phyloP scores from a whole-genome alignment of 2,888 invertebrate species.

The Abrostola triplasia region DNA sequence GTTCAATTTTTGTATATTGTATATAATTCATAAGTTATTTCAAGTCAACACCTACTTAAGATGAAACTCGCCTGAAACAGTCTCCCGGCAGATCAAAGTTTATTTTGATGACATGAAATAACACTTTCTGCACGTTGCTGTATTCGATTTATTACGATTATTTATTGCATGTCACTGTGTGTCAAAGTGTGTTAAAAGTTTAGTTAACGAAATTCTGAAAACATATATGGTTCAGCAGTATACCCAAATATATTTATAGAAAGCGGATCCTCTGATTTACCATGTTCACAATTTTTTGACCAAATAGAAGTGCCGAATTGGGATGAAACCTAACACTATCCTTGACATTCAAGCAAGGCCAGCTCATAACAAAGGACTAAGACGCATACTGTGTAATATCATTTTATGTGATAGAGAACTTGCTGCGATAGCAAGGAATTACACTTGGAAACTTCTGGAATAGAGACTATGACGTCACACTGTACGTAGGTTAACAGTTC shows the following conservation, averaged over 20 bases:
- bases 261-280: not conserved
- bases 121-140: too few relatives aligned
- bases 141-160: too few relatives aligned
- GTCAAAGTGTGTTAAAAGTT: too few relatives aligned
- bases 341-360: slow-evolving; percentile 83
- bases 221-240: too few relatives aligned
- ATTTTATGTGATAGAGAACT: slow-evolving; percentile 60
- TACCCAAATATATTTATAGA: too few relatives aligned
- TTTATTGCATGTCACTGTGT: too few relatives aligned
- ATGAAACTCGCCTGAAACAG: too few relatives aligned
- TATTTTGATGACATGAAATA: too few relatives aligned
- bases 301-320: slow-evolving; percentile 29
- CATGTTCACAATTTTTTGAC: not conserved
- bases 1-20: too few relatives aligned
- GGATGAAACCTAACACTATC: slow-evolving; percentile 60
- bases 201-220: not conserved
- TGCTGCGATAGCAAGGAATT: slow-evolving; percentile 41
- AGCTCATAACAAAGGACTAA: slow-evolving; percentile 66
- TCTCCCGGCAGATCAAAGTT: too few relatives aligned
- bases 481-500: not conserved
- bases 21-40: too few relatives aligned
- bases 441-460: slow-evolving; percentile 32
- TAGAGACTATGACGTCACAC: slow-evolving; percentile 18
- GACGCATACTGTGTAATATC: slow-evolving; percentile 58
- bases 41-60: too few relatives aligned